phyloP scores from a whole-genome alignment of 2,797 vertebrate genomes.

The Lacerta agilis region DNA sequence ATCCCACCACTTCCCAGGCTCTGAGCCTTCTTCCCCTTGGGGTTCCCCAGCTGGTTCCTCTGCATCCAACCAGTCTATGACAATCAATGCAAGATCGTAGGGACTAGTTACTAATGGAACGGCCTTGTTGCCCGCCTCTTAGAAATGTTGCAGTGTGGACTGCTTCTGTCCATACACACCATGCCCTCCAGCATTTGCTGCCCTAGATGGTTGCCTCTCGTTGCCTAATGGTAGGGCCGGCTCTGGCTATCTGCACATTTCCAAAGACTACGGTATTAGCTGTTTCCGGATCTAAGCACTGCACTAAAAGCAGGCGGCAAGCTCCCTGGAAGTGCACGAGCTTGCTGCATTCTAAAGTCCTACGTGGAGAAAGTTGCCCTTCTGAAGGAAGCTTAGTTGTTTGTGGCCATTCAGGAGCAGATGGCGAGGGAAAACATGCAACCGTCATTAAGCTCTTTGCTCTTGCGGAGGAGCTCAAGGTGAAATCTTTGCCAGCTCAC shows the following conservation, averaged over 20 bases:
- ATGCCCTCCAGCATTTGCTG: too few relatives aligned
- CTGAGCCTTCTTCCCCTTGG: too few relatives aligned
- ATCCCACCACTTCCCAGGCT: too few relatives aligned
- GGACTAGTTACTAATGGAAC: too few relatives aligned
- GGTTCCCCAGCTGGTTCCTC: too few relatives aligned
- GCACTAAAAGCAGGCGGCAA: not conserved
- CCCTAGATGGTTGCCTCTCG: too few relatives aligned
- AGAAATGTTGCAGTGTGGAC: too few relatives aligned
- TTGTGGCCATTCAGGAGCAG: not conserved
- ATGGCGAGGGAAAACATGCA: not conserved
- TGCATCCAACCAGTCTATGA: too few relatives aligned
- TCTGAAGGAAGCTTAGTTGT: not conserved
- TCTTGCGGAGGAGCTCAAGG: conserved; percentile 12
- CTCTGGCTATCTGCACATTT: not conserved
- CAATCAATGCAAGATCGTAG: too few relatives aligned
- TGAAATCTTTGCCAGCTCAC: conserved; percentile 11
- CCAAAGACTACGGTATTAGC: not conserved
- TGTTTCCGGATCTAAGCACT: not conserved
- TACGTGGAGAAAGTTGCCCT: not conserved
- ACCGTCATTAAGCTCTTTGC: conserved; percentile 5
- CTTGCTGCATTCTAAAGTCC: not conserved
- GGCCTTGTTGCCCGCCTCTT: too few relatives aligned
- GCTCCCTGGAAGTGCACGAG: not conserved
- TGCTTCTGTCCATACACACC: not conserved
- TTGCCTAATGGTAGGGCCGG: too few relatives aligned